phyloP scores from a whole-genome alignment of 2,888 invertebrate species.

The Diloba caeruleocephala region DNA sequence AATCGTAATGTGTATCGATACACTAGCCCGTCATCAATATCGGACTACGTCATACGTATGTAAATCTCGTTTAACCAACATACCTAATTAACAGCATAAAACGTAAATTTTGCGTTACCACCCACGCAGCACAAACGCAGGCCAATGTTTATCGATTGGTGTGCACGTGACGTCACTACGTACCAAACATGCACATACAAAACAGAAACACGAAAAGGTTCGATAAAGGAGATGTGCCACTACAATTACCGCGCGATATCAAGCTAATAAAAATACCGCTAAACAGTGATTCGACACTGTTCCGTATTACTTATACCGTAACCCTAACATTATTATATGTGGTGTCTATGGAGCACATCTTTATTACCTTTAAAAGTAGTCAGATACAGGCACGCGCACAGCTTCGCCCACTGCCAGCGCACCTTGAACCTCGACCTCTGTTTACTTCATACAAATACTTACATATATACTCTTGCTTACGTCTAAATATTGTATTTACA shows the following conservation, averaged over 20 bases:
- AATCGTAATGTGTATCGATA: background rate
- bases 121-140: conserved; percentile 25
- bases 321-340: too few species aligned
- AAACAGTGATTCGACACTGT: background rate
- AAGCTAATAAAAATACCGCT: background rate
- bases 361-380: conserved; percentile 2
- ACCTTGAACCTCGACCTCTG: conserved; percentile 44
- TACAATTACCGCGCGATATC: background rate
- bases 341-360: too few species aligned
- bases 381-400: conserved; percentile 5
- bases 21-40: background rate
- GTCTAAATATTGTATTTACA: conserved; percentile 1
- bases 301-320: background rate
- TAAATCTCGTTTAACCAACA: conserved; percentile 21
- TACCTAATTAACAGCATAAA: conserved; percentile 19
- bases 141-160: conserved; percentile 27
- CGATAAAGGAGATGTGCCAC: background rate
- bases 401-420: background rate
- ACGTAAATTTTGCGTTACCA: conserved; percentile 34
- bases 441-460: conserved; percentile 25
- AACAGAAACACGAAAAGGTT: background rate
- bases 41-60: conserved; percentile 19
- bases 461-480: conserved; percentile 1
- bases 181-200: too few species aligned
- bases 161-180: conserved; percentile 30